These are phyloP conservation scores for Takifugu ocellatus DNA, from an alignment of 2,797 vertebrate species.

Conservation along the genomic window DNA sequence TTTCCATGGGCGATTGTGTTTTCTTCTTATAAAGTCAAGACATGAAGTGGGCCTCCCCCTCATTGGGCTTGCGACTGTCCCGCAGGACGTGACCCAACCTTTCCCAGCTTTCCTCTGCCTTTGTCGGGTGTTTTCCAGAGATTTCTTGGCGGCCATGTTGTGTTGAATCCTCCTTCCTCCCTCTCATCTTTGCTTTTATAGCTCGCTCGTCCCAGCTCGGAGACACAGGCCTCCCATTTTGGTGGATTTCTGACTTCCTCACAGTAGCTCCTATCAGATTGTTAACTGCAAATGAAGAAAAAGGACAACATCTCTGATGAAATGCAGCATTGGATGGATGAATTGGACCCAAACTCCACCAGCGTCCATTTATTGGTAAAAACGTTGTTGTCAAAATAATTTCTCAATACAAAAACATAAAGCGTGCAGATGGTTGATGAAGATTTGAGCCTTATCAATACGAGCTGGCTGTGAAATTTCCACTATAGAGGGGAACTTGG, in stretches of 20 bases:
- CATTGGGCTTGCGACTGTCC: slow-evolving; percentile 48
- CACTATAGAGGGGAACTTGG: slow-evolving; percentile 8
- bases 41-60: slow-evolving; percentile 41
- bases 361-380: too few relatives aligned
- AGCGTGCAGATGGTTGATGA: neutral
- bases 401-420: too few relatives aligned
- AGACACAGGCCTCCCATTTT: slow-evolving; percentile 19
- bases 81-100: slow-evolving; percentile 56
- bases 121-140: slow-evolving; percentile 66
- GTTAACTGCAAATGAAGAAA: neutral
- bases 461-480: slow-evolving; percentile 28
- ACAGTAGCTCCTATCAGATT: neutral
- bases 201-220: slow-evolving; percentile 10
- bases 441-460: slow-evolving; percentile 26
- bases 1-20: slow-evolving; percentile 48
- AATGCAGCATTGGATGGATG: neutral
- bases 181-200: slow-evolving; percentile 37
- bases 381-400: too few relatives aligned
- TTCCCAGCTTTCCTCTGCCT: slow-evolving; percentile 67
- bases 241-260: slow-evolving; percentile 7
- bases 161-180: slow-evolving; percentile 50
- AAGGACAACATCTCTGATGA: neutral
- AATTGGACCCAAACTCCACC: too few relatives aligned
- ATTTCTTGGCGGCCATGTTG: slow-evolving; percentile 50
- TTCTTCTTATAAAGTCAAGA: slow-evolving; percentile 45